phyloP scores from a whole-genome alignment of 2,888 invertebrate genomes.

The Callinectes sapidus region DNA sequence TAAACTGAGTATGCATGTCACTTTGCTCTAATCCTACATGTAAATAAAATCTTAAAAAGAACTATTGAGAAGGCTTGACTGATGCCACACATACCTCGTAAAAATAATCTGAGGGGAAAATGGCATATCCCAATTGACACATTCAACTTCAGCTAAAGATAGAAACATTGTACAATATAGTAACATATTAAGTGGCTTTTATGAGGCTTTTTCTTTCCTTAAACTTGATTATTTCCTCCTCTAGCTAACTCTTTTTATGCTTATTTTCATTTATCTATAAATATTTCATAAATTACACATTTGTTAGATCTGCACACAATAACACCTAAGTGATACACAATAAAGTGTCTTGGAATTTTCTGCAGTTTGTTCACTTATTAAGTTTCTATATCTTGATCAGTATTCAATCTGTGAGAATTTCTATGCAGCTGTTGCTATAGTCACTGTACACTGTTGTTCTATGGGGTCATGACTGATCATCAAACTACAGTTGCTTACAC shows the following conservation, averaged over 20 bases:
- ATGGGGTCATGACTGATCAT: not conserved
- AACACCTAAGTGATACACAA: not conserved
- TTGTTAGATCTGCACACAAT: not conserved
- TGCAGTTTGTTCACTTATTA: not conserved
- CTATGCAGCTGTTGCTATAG: not conserved
- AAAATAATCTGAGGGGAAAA: not conserved
- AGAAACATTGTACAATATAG: not conserved
- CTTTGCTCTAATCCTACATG: not conserved
- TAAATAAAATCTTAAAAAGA: conserved; percentile 9
- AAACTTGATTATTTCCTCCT: conserved; percentile 7
- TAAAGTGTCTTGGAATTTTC: not conserved
- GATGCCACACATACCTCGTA: not conserved
- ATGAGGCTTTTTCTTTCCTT: not conserved
- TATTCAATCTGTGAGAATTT: not conserved
- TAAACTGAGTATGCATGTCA: not conserved
- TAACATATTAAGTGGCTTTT: not conserved
- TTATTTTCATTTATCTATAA: conserved; percentile 1
- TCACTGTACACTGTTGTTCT: not conserved
- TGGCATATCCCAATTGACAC: not conserved
- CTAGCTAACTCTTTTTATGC: conserved; percentile 11
- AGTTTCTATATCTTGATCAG: not conserved
- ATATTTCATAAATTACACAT: not conserved
- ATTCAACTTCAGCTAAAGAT: not conserved
- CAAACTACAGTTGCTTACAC: conserved; percentile 16
- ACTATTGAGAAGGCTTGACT: not conserved